Percentiles rank a stretch among this genome's conserved stretches.
phyloP scores from a whole-genome alignment of 2,113 vertebrate genomes.

The Nothobranchius kuhntae region DNA sequence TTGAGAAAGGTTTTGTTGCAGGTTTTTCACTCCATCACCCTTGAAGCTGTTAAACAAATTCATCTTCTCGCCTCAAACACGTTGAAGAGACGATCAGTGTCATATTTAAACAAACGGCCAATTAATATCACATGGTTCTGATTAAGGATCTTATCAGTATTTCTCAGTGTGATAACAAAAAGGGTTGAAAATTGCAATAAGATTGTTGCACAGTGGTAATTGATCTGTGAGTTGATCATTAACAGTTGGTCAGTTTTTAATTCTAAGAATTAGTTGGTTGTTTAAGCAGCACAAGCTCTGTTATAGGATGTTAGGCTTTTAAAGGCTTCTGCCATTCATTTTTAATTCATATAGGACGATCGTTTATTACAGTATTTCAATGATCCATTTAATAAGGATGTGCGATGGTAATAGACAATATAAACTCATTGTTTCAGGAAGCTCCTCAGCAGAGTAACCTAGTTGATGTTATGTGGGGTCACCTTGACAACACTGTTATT shows the following conservation, averaged over 20 bases:
- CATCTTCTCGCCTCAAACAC: background rate
- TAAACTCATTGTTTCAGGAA: too few species aligned
- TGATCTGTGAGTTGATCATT: too few species aligned
- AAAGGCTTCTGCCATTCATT: background rate
- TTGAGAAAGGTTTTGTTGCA: slow-evolving; percentile 1
- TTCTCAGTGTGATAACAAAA: too few species aligned
- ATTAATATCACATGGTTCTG: background rate
- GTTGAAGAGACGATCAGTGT: background rate
- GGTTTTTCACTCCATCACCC: slow-evolving; percentile 1
- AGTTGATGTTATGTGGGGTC: too few species aligned
- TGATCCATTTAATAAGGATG: too few species aligned
- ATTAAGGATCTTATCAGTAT: too few species aligned
- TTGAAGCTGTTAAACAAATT: slow-evolving; percentile 17
- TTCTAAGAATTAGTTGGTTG: background rate
- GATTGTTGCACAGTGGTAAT: background rate
- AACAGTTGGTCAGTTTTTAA: background rate
- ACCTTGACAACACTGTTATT: too few species aligned
- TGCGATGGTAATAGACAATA: too few species aligned
- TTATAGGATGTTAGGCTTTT: background rate
- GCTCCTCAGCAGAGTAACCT: too few species aligned
- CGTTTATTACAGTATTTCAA: too few species aligned
- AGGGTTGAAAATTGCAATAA: background rate
- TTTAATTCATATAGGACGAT: too few species aligned
- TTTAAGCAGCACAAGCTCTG: background rate
- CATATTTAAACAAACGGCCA: background rate